Evolutionary conservation across 2,797 vertebrate genomes (phyloP), one percentile per base, ranked within the genome.

Genomic region (Cuculus canorus): DNA sequence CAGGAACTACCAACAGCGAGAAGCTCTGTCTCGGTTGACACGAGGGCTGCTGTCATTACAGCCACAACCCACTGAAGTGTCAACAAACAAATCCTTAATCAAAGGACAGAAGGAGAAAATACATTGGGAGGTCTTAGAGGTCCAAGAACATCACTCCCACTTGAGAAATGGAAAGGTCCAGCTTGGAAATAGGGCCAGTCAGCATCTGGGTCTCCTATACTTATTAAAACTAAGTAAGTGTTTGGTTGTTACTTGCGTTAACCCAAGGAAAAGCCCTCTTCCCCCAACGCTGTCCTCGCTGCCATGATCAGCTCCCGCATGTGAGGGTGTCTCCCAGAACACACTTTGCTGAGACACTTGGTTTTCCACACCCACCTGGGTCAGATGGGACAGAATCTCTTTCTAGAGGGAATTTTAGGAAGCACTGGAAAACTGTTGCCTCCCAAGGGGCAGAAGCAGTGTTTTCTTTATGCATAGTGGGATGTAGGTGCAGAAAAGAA

Each of bases 41-140:
- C 50, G 53, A 86, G 50, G 39, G 54, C 76, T 70, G 60, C 43
- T 82, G 68, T 59, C 56, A n/a, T 71, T 68, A 90, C 43, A 90
- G 76, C 64, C 92, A 89, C 93, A 85, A 75, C 30, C 64, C 71
- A 80, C 79, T 21, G 22, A 65, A 90, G 88, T 13, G 37, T 65
- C 85, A 92, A 64, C 82, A 76, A 75, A 82, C 63, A 87, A 41
- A 54, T n/a, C 30, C 56, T 32, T n/a, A 69, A 89, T 59, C 71
- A 85, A 83, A 90, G 65, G 39, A 72, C 52, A 60, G 52, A 16
- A 65, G 21, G 22, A 73, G 37, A 83, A 93, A 80, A 85, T 11
- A 64, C 4, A 53, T 0, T 18, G 70, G n/a, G 41, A 1, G 15
- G 70, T 68, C 82, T 83, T 11, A 64, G 33, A 92, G 50, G 86